Evolutionary conservation across 2,888 invertebrate species (phyloP).

Genomic region (Spilarctia lutea): DNA sequence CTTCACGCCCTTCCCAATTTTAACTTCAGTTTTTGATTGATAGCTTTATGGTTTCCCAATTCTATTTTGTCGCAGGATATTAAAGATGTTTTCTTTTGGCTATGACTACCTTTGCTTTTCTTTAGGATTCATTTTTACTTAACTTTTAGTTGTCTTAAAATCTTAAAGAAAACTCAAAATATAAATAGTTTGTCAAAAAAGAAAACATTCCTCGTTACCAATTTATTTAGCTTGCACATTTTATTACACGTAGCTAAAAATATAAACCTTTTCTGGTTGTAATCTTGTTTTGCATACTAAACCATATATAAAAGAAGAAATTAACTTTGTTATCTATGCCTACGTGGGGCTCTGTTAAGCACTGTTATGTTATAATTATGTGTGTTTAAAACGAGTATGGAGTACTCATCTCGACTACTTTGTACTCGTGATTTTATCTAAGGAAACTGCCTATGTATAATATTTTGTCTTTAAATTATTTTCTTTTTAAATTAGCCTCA

Average conservation of each 20-base stretch:
- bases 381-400: background rate
- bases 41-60: too few relatives aligned
- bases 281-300: conserved; percentile 2
- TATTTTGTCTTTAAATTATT: background rate
- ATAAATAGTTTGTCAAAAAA: too few relatives aligned
- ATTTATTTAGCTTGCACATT: background rate
- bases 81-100: too few relatives aligned
- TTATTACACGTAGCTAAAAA: background rate
- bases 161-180: background rate
- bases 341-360: background rate
- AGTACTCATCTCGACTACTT: too few relatives aligned
- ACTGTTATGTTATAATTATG: background rate
- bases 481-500: too few relatives aligned
- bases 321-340: conserved; percentile 4
- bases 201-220: background rate
- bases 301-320: background rate
- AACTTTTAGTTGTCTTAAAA: background rate
- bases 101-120: too few relatives aligned
- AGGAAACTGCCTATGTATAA: background rate
- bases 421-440: background rate
- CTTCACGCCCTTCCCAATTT: too few relatives aligned
- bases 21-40: too few relatives aligned
- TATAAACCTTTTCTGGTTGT: background rate
- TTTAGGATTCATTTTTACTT: background rate
- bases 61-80: too few relatives aligned